Base-by-base conservation (phyloP, 1,140 invertebrate genomes). In the Drosophila obscura region DNA sequence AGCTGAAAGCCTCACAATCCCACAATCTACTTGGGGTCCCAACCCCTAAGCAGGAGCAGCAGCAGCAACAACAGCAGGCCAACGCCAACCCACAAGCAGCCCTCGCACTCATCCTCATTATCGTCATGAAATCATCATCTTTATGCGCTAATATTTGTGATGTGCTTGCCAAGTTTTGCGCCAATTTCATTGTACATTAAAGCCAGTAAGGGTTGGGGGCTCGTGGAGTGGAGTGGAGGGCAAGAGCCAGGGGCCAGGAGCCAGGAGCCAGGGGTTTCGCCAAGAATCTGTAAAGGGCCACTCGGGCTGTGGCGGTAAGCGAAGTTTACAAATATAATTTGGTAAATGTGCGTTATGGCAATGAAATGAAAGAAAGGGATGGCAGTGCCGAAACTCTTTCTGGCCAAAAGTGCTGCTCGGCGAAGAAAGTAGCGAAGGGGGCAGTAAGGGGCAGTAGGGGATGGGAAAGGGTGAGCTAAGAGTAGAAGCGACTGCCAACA, bases 301-400 rank as follows among this genome's bases (percentile, higher is more conserved):
- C 43, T 58, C 56, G 16, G 28, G 60, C 31, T 56, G 63, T 59
- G 63, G 31, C 66, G 65, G 65, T 66, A 63, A 62, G 65, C 77
- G 65, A 87, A 85, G 82, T 85, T 85, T 85, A 85, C 82, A 85
- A 87, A 85, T 85, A 85, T 85, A 85, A 85, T 85, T 87, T 87
- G 49, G 78, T 85, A 81, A 87, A 85, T 85, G 82, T 87, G 78
- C 82, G 82, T 85, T 87, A 87, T 82, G 78, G 69, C 81, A 82
- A 78, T 85, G 77, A 76, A 81, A 65, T 44, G 53, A 59, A 59
- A 77, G 71, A 53, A 66, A 62, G 79, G 64, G 64, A 73, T 73
- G 66, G 58, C 16, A 13, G 9, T 31, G 28, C 35, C 71, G 48
- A 87, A 85, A 39, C 35, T 39, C 81, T 85, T 82, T 81, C 85